Evolutionary conservation across 2,888 invertebrate species (phyloP), one percentile per base, ranked within the genome.

Genomic region (Salticus scenicus): DNA sequence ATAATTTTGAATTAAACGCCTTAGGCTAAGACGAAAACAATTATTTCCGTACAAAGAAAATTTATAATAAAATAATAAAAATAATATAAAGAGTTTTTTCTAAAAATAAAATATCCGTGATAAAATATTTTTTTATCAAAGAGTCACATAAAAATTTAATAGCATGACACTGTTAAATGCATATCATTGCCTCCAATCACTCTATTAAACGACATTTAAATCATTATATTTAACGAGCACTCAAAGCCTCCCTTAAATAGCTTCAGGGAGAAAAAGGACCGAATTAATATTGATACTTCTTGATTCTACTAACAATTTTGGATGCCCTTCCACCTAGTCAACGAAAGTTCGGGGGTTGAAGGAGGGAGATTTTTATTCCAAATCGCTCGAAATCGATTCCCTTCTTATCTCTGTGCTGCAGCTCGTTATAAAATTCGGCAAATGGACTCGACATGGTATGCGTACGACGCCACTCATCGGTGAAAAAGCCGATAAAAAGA

Each of bases 401-500:
- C 57, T 24, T 24, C 57, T 57, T 57, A 57, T 57, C 57, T 57
- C 57, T 4, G 1, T 2, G 57, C 24, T 57, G 57, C 57, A 57
- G 57, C 57, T 57, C 57, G 57, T 57, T 57, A 57, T 57, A 57
- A 57, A 57, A 57, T 57, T 57, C 57, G 57, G 57, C 57, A 57
- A 57, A 57, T 57, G 57, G 57, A 57, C 57, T 5, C 57, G 24
- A 57, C 24, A 47, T 47, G 42, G 42, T 47, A 17, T 12, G 42
- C 17, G 24, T 57, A 24, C 57, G 57, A 57, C 57, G 57, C 24
- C 57, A 24, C 57, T 24, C 24, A 20, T 17, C 20, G 24, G 24
- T 24, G 57, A 57, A 57, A 57, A 57, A 57, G 57, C 57, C 57
- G 57, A 57, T 57, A 57, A 57, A 57, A 57, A 57, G 24, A 57